Evolutionary conservation across 2,797 vertebrate genomes (phyloP).

Genomic region (Enteromius paludinosus): DNA sequence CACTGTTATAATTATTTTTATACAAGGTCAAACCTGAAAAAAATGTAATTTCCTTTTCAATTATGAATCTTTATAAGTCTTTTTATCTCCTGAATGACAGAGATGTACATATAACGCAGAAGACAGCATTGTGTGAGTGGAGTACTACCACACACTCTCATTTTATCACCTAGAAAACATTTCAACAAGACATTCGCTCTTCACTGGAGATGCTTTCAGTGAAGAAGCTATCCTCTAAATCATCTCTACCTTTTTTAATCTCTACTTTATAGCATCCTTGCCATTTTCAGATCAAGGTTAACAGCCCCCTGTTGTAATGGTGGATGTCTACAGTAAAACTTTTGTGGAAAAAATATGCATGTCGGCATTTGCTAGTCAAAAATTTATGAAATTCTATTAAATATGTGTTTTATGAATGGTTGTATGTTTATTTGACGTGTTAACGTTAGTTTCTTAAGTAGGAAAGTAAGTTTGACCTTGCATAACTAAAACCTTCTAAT

Average conservation of each 20-base stretch:
- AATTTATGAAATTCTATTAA: not conserved
- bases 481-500: not conserved
- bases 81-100: not conserved
- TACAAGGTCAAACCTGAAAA: not conserved
- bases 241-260: conserved; percentile 17
- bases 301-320: not conserved
- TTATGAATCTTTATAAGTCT: conserved; percentile 4
- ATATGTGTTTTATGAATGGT: not conserved
- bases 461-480: not conserved
- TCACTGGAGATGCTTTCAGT: not conserved
- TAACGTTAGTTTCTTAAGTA: not conserved
- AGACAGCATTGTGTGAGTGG: not conserved
- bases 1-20: not conserved
- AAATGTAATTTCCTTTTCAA: not conserved
- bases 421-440: not conserved
- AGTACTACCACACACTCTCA: not conserved
- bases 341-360: not conserved
- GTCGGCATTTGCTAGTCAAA: not conserved
- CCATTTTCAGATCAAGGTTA: conserved; percentile 23
- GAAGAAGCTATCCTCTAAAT: not conserved
- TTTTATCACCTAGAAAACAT: not conserved
- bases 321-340: not conserved
- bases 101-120: not conserved
- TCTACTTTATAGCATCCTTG: not conserved
- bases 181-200: not conserved